Evolutionary conservation across 1,140 invertebrate species (phyloP), one percentile per base, ranked within the genome.

Genomic region (Nasonia vitripennis): DNA sequence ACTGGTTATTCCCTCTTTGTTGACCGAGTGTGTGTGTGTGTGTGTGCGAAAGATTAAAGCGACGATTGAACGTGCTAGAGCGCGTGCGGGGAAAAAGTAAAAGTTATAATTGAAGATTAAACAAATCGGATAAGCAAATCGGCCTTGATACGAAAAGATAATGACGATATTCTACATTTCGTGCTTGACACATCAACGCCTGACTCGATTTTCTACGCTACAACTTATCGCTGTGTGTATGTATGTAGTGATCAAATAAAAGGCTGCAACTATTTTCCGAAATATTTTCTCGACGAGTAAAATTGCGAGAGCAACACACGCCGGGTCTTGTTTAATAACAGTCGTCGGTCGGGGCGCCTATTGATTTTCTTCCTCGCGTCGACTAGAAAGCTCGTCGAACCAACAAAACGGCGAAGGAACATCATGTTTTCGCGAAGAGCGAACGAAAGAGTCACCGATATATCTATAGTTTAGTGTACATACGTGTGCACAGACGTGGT

Each of bases 321-420:
- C 37, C 20, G 3, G 41, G 34, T 78, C 34, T 68, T 78, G 55
- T 83, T 68, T 48, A 68, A 77, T 78, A 68, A 68, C 37, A 68
- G 74, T 17, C 23, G 12, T 14, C 12, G 12, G 2, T 4, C 70
- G 37, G 20, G 27, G 27, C 14, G 55, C 20, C 62, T 83, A 83
- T 78, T 83, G 82, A 78, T 83, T 78, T 77, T 74, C 23, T 37
- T 51, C 10, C 6, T 73, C 17, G 70, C 70, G 70, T 41, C 11
- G 23, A 68, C 23, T 55, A 12, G 2, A 74, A n/a, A 74, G 48
- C 45, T n/a, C 31, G 78, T 27, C 78, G 67, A 23, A n/a, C 78
- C 48, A 70, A 48, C 67, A 71, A 81, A 68, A 14, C 78, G 55
- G n/a, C 23, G 20, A 23, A 48, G 9, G 10, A 45, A 45, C 9